Base-by-base conservation (phyloP, 23 tunicate species). In the Oikopleura albicans region DNA sequence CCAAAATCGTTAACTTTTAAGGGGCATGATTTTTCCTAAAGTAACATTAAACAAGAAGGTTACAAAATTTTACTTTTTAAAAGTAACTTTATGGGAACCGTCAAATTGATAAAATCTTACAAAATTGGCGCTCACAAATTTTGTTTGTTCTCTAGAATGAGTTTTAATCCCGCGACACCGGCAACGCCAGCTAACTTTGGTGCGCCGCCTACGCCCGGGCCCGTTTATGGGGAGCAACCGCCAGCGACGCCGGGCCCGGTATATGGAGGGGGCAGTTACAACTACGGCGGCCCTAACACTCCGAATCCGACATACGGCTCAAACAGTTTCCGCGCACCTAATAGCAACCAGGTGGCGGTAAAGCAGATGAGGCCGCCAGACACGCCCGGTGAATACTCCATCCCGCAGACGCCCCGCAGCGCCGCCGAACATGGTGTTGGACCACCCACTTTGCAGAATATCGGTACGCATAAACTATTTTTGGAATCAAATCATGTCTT, bases 381-480 rank as follows among this genome's bases (percentile, higher is more conserved):
- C 84, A 87, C 76, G 39, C 85, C 83, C 37, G 56, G 87, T 39
- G 84, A 39, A 0, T 29, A 83, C 0, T 85, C 89, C 39, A 95
- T 95, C 2, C 85, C 84, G 85, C n/a, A n/a, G n/a, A 90, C 98
- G 33, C 95, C 95, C 0, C 86, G 87, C 49, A 88, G 90, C 0
- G 90, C 98, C 12, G 89, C 96, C n/a, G 95, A 94, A 35, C 76
- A 88, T 75, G 98, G 98, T 0, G 98, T 94, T 38, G 91, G 96
- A 16, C 96, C 96, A 0, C 98, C 98, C 40, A 89, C 87, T 49
- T 83, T 94, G 34, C 98, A 94, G 31, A 71, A 71, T 31, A 71
- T 71, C 79, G 79, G 98, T 94, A 86, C 86, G 91, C 75, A 76
- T 66, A 35, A 66, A 31, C 34, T 56, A 4, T 75, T 35, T 12